Evolutionary conservation across 2,888 invertebrate genomes (phyloP).

Genomic region (Cyclophora punctaria): DNA sequence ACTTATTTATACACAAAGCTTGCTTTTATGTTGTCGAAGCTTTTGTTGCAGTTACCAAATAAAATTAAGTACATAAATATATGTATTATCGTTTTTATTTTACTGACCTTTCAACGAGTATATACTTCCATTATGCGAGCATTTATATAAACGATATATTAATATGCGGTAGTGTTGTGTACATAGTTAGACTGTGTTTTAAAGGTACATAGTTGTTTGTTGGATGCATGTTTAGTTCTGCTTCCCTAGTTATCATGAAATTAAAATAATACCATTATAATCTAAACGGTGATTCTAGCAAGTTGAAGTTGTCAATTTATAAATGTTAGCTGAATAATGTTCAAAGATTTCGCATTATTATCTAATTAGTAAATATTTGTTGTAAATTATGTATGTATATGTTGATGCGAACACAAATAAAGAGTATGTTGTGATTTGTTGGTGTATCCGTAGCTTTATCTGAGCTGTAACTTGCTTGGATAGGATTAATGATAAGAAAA

Average conservation of each 20-base stretch:
- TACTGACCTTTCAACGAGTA: slow-evolving; percentile 2
- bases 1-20: slow-evolving; percentile 34
- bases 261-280: slow-evolving; percentile 11
- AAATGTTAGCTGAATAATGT: slow-evolving; percentile 62
- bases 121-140: neutral
- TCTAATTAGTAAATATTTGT: slow-evolving; percentile 57
- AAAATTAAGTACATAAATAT: slow-evolving; percentile 55
- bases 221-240: neutral
- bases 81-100: slow-evolving; percentile 46
- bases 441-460: slow-evolving; percentile 17
- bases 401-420: slow-evolving; percentile 70
- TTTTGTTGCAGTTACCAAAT: slow-evolving; percentile 69
- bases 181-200: neutral
- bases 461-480: neutral
- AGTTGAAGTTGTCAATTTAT: slow-evolving; percentile 68
- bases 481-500: neutral
- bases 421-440: slow-evolving; percentile 39
- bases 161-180: slow-evolving; percentile 1
- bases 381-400: slow-evolving; percentile 56
- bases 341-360: slow-evolving; percentile 57
- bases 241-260: neutral
- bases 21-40: slow-evolving; percentile 48
- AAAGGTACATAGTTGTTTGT: neutral
- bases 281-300: slow-evolving; percentile 18
- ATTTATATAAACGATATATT: neutral